Base-by-base conservation (phyloP, 1,140 invertebrate genomes). In the Papilio xuthus region DNA sequence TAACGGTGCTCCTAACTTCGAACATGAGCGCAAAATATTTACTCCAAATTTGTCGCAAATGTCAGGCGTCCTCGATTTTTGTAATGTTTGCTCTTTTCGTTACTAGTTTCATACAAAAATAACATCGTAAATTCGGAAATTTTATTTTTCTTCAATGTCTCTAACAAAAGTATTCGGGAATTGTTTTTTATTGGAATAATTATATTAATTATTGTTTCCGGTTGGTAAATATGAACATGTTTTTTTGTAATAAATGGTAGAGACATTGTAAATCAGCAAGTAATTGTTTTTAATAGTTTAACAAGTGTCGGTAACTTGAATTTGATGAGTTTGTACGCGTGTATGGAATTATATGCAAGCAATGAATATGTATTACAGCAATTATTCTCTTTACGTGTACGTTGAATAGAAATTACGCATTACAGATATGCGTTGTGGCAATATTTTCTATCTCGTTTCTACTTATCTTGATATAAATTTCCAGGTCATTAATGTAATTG, bases 371-470 rank as follows among this genome's bases (percentile, higher is more conserved):
- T 63, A 63, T 63, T 63, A 28, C 60, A 15, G 60, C 23, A 28
- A 28, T 28, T 63, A 63, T 63, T 1, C 26, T 13, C 23, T 26
- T 37, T 37, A 37, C 13, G 20, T 28, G 10, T 26, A 13, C 12
- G 23, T 63, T 15, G 23, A 63, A 63, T 63, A 60, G 56, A 60
- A 60, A 60, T 28, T 63, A 28, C 12, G 60, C 26, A 28, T 28
- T 63, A 63, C 60, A 0, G 60, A 63, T 63, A 28, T 23, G 26
- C 4, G 26, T 32, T 13, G 60, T 13, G 12, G 23, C 13, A 56
- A 56, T 63, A 63, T 63, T 63, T 28, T 13, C 23, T 63, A 63
- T 56, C 53, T 56, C 53, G n/a, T 56, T 28, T 63, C 26, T 63
- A 63, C 28, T 28, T 63, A 28, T 60, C 56, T 60, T 12, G 12